A percentile compares a stretch with the other conserved stretches of the same genome.
Conservation (phyloP, 2,113 vertebrate genomes). For the Tricholaema leucomelas region DNA sequence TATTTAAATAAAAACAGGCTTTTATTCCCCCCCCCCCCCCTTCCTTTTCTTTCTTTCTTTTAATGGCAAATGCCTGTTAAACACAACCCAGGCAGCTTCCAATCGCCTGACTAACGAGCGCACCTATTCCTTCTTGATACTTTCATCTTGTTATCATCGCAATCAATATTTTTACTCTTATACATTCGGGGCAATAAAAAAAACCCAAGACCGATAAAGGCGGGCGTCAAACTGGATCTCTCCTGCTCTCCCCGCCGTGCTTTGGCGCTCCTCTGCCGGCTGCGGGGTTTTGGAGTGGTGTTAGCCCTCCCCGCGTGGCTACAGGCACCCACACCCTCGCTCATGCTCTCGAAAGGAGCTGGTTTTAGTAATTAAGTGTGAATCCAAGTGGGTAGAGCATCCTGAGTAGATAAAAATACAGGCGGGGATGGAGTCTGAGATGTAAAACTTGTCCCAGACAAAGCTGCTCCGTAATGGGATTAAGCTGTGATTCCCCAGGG, state of each 20-base stretch:
- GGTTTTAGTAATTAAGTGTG: neutral
- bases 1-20: constrained; percentile 76
- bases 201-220: neutral
- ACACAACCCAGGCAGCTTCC: neutral
- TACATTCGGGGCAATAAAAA: neutral
- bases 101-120: neutral
- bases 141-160: constrained; percentile 35
- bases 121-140: neutral
- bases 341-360: neutral
- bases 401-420: neutral
- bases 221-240: neutral
- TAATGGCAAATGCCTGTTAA: constrained; percentile 65
- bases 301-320: neutral
- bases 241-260: neutral
- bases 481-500: neutral
- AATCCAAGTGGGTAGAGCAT: neutral
- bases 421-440: neutral
- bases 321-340: neutral
- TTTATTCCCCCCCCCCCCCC: too few relatives aligned
- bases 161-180: constrained; percentile 14
- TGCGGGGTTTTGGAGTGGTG: neutral
- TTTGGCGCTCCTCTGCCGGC: neutral
- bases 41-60: neutral
- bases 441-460: neutral
- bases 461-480: neutral